Evolutionary conservation across 2,888 invertebrate species (phyloP), one percentile per base, ranked within the genome.

Genomic region (Autographa pulchrina): DNA sequence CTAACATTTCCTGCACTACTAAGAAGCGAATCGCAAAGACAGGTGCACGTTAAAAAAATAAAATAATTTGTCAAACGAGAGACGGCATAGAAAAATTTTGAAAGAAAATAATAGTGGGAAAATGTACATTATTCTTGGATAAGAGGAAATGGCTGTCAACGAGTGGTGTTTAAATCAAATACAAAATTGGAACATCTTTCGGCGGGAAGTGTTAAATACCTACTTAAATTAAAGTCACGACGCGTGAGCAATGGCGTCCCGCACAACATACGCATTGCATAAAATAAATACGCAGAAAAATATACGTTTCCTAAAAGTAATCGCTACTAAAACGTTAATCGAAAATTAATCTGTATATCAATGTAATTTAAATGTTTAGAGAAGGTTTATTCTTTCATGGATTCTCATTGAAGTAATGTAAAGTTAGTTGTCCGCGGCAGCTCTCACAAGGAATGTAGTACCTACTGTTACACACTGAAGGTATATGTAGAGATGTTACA

Each of bases 161-260:
- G 88, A 83, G 85, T 84, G 84, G 90, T 87, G 88, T 91, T 92
- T 95, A 94, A 94, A 95, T 95, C 94, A 95, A 93, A 95, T 90
- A 92, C 91, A 93, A 93, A 95, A 95, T 94, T 95, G 93, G 94
- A 92, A 92, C 94, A 92, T 93, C 93, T 92, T 94, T 93, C 93
- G 92, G 86, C 93, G 90, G 94, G 94, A 94, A 92, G 92, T 91
- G 90, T 91, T 90, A 89, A 93, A 94, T 94, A 91, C 54, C 54
- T 56, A 56, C 54, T 56, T 56, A 56, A 93, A 92, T 92, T 92
- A 91, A 89, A 89, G 91, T 92, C 91, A 85, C 87, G 74, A 81
- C 80, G 81, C 82, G 78, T 86, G 85, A 87, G 89, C 89, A 87
- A 85, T 87, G 85, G 84, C 89, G 90, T 91, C 87, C 87, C 86